Evolutionary conservation across 2,113 vertebrate genomes (phyloP).

Genomic region (Bujurquina vittata): DNA sequence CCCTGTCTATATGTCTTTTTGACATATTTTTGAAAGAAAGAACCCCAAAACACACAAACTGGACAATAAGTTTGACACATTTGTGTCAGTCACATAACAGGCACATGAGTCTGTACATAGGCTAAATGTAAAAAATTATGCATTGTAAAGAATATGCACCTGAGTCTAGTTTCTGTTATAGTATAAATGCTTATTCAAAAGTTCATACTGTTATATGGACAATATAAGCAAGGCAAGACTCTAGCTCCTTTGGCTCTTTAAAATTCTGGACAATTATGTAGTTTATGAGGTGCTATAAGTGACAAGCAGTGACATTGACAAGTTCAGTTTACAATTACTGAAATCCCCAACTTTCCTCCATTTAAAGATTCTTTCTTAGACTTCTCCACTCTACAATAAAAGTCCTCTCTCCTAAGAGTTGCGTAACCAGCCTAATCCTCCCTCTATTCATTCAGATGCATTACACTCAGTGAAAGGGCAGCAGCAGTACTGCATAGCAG

Average conservation of each 20-base stretch:
- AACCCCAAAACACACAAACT: neutral
- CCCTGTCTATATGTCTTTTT: too few relatives aligned
- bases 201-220: neutral
- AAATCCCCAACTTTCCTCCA: neutral
- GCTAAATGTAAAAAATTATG: neutral
- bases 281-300: too few relatives aligned
- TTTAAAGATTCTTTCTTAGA: conserved; percentile 18
- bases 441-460: conserved; percentile 63
- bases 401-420: conserved; percentile 44
- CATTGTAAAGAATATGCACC: neutral
- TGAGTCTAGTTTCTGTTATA: neutral
- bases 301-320: neutral
- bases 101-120: neutral
- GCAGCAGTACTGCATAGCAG: conserved; percentile 46
- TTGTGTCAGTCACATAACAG: neutral
- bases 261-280: neutral
- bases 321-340: conserved; percentile 2
- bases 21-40: neutral
- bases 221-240: neutral
- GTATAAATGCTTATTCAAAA: neutral
- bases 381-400: conserved; percentile 22
- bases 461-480: conserved; percentile 57
- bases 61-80: neutral
- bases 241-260: neutral
- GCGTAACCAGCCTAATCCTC: conserved; percentile 61